phyloP scores from a whole-genome alignment of 2,113 vertebrate species.

The Fulmarus glacialis region DNA sequence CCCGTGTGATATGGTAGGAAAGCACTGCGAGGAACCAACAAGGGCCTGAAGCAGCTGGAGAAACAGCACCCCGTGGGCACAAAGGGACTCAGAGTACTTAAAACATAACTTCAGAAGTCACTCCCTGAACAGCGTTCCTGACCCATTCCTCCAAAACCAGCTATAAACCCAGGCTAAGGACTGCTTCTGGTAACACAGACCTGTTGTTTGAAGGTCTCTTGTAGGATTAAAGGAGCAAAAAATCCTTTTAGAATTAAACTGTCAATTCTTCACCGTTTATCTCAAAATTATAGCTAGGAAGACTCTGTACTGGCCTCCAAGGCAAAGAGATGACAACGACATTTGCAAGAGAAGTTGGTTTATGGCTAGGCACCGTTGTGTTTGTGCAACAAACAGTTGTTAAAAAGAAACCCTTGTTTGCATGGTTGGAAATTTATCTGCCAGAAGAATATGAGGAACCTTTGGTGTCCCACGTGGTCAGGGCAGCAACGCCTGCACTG shows the following conservation, averaged over 20 bases:
- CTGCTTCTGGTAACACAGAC: neutral
- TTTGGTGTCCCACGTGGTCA: neutral
- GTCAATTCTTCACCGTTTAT: neutral
- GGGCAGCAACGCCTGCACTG: neutral
- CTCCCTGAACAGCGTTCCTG: neutral
- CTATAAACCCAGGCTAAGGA: neutral
- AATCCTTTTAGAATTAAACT: neutral
- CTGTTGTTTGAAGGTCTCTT: neutral
- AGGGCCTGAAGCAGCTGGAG: neutral
- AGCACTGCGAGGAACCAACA: fast-evolving
- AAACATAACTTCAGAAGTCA: neutral
- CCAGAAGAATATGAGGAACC: neutral
- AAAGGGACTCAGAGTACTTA: neutral
- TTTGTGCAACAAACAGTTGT: neutral
- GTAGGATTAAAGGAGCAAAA: neutral
- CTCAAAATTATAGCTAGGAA: neutral
- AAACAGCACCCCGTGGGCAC: neutral
- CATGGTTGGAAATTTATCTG: neutral
- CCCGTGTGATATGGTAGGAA: neutral
- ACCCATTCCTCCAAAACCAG: neutral
- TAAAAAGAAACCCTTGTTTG: neutral
- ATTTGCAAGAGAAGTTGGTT: neutral
- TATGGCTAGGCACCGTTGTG: neutral
- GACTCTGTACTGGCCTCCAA: neutral
- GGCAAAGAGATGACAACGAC: neutral